These are phyloP conservation scores for Sphenopsis melanotis DNA, from an alignment of 2,797 vertebrate genomes.

Conservation along the genomic window DNA sequence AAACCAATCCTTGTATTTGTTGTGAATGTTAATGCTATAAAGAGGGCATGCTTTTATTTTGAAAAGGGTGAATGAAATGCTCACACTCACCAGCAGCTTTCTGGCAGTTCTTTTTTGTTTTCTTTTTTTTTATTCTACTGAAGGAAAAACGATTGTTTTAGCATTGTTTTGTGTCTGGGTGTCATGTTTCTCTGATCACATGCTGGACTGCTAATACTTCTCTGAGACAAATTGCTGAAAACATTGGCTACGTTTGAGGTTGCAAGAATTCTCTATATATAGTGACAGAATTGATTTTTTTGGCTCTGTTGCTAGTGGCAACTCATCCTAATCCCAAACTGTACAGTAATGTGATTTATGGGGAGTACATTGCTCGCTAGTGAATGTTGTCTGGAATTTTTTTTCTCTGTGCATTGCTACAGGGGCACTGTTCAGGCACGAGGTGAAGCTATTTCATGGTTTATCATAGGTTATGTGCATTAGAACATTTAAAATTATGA, in stretches of 20 bases:
- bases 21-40: neutral
- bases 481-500: neutral
- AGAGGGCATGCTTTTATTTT: neutral
- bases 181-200: neutral
- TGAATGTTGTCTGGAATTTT: neutral
- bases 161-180: neutral
- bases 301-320: slow-evolving; percentile 58
- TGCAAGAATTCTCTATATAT: neutral
- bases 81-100: neutral
- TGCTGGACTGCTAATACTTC: neutral
- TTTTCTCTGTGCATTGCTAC: neutral
- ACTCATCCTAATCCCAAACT: slow-evolving; percentile 51
- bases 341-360: slow-evolving; percentile 13
- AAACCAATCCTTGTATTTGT: neutral
- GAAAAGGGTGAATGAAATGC: neutral
- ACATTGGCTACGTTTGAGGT: neutral
- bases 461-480: neutral
- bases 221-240: slow-evolving; percentile 15
- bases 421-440: neutral
- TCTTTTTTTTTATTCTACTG: neutral
- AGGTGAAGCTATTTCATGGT: neutral
- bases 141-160: neutral
- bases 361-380: neutral
- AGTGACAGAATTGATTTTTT: slow-evolving; percentile 32
- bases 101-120: neutral